phyloP scores from a whole-genome alignment of 2,113 vertebrate genomes.

The Tragelaphus imberbis region DNA sequence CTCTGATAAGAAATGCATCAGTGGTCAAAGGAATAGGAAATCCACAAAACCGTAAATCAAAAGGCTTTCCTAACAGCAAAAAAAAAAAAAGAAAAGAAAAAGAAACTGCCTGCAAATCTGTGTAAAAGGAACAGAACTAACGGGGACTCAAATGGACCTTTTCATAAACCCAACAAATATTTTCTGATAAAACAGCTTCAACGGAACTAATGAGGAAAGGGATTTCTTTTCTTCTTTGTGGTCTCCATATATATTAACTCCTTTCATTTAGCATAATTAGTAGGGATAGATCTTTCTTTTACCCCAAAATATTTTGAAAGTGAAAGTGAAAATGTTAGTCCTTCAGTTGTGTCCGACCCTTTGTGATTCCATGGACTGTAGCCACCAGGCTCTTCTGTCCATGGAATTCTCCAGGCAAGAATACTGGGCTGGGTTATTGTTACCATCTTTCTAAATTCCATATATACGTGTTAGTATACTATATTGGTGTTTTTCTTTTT shows the following conservation, averaged over 20 bases:
- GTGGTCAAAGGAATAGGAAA: neutral
- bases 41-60: slow-evolving; percentile 3
- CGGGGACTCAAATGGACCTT: neutral
- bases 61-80: neutral
- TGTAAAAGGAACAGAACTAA: neutral
- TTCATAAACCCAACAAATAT: neutral
- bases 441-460: neutral
- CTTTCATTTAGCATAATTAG: neutral
- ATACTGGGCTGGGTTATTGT: neutral
- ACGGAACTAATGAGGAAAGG: neutral
- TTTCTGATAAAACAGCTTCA: neutral
- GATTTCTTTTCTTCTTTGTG: neutral
- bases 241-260: neutral
- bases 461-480: no score
- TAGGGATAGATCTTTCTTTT: neutral
- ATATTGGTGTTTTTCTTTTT: no score
- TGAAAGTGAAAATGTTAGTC: neutral
- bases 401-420: neutral
- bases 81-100: slow-evolving; percentile 31
- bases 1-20: neutral
- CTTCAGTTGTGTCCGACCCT: neutral
- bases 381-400: neutral
- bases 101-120: neutral
- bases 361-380: neutral
- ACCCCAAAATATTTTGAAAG: neutral